These are phyloP conservation scores for Aphyosemion australe DNA, from an alignment of 2,113 vertebrate genomes.

Conservation along the genomic window DNA sequence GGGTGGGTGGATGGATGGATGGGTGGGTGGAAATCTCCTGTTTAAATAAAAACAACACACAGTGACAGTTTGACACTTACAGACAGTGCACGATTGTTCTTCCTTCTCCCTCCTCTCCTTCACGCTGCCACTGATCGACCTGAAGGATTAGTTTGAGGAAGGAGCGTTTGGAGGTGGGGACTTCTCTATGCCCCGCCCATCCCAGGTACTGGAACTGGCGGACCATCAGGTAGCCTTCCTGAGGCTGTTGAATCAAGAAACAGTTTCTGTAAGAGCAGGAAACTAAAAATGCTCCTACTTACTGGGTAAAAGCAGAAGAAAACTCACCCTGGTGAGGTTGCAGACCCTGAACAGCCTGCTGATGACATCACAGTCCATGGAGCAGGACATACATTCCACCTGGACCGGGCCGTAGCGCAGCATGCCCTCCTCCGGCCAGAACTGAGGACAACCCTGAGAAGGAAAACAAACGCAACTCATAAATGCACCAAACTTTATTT, in stretches of 20 bases:
- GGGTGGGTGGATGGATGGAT: too few species aligned
- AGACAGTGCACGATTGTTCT: conserved; percentile 96
- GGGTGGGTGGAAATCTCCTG: too few species aligned
- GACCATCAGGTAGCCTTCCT: conserved; percentile 98
- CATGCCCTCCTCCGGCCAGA: conserved; percentile 97
- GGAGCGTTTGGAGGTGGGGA: conserved; percentile 95
- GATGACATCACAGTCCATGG: conserved; percentile 98
- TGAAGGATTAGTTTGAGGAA: conserved; percentile 98
- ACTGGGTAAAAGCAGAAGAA: neutral
- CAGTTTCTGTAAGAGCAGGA: neutral
- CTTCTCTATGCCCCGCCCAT: conserved; percentile 94
- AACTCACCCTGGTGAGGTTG: conserved; percentile 94
- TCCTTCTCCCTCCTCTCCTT: conserved; percentile 97
- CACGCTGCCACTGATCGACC: conserved; percentile 98
- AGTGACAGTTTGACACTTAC: conserved; percentile 79
- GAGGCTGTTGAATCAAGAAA: conserved; percentile 80
- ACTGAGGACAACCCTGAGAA: conserved; percentile 93
- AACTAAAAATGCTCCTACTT: neutral
- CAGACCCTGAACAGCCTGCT: conserved; percentile 98
- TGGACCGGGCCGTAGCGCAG: conserved; percentile 95
- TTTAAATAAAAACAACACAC: too few species aligned
- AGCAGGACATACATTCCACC: conserved; percentile 97
- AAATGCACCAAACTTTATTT: too few species aligned
- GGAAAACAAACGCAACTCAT: too few species aligned
- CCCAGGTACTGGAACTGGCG: conserved; percentile 98